Evolutionary conservation across 2,797 vertebrate species (phyloP).

Genomic region (Prionace glauca): DNA sequence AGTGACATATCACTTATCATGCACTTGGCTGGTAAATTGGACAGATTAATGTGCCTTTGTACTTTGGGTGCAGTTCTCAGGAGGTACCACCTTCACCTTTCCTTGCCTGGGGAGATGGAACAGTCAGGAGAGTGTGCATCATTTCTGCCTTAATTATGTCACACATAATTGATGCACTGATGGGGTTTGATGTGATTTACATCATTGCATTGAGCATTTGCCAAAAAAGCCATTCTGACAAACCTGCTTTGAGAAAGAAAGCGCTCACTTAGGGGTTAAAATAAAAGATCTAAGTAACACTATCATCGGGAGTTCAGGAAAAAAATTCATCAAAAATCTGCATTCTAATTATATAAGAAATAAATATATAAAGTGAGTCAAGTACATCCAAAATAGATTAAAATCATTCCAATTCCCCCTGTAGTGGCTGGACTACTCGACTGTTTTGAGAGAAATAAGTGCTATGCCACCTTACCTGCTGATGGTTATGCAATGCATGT

Average conservation of each 20-base stretch:
- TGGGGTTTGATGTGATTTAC: not conserved
- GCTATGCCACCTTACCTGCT: not conserved
- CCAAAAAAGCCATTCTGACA: not conserved
- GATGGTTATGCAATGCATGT: not conserved
- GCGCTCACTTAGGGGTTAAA: not conserved
- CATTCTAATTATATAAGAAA: not conserved
- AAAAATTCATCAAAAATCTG: not conserved
- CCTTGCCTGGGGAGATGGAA: not conserved
- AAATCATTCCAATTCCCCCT: not conserved
- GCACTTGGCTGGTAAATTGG: not conserved
- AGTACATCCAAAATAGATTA: not conserved
- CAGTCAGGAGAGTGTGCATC: not conserved
- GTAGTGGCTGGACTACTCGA: not conserved
- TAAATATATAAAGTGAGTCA: not conserved
- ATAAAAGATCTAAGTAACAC: not conserved
- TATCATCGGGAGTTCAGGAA: not conserved
- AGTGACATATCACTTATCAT: conserved; percentile 12
- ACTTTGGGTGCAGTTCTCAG: not conserved
- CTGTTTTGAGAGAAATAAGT: not conserved
- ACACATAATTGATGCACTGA: not conserved
- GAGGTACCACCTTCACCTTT: conserved; percentile 13
- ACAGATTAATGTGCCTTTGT: not conserved
- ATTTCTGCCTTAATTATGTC: conserved; percentile 3
- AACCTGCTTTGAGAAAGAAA: not conserved
- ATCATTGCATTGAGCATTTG: not conserved